Evolutionary conservation across 2,888 invertebrate species (phyloP).

Genomic region (Seladonia tumulorum): DNA sequence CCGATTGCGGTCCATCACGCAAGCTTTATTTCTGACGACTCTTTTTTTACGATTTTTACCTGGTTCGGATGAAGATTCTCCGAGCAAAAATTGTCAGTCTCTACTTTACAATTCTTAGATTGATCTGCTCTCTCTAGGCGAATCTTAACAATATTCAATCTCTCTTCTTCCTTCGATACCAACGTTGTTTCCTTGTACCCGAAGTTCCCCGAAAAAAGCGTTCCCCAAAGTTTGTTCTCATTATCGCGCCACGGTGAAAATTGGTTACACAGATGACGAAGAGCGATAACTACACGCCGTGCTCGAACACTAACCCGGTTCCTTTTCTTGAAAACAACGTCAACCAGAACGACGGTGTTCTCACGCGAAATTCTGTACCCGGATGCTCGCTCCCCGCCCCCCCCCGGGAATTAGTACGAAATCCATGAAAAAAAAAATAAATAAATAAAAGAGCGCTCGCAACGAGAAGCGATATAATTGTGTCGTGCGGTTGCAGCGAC

Average conservation of each 20-base stretch:
- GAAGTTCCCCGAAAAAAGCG: neutral
- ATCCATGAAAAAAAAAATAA: neutral
- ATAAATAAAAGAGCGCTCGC: neutral
- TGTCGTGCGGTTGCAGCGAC: slow-evolving; percentile 28
- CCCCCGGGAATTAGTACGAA: neutral
- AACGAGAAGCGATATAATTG: slow-evolving; percentile 34
- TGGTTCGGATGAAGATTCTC: neutral
- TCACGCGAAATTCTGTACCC: neutral
- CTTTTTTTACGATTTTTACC: no score
- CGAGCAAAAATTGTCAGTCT: neutral
- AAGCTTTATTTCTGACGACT: neutral
- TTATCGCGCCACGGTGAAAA: slow-evolving; percentile 1
- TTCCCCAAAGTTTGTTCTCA: neutral
- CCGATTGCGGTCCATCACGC: neutral
- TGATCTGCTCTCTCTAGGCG: no score
- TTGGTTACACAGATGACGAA: neutral
- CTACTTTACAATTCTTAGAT: no score
- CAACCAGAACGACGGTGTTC: neutral
- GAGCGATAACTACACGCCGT: neutral
- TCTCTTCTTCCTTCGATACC: neutral
- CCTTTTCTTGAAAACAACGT: neutral
- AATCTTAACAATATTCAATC: neutral
- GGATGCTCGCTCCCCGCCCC: neutral
- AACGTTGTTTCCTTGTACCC: neutral
- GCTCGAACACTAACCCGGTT: slow-evolving; percentile 7